phyloP scores from a whole-genome alignment of 1,140 invertebrate genomes.

The Paracyclopina nana region DNA sequence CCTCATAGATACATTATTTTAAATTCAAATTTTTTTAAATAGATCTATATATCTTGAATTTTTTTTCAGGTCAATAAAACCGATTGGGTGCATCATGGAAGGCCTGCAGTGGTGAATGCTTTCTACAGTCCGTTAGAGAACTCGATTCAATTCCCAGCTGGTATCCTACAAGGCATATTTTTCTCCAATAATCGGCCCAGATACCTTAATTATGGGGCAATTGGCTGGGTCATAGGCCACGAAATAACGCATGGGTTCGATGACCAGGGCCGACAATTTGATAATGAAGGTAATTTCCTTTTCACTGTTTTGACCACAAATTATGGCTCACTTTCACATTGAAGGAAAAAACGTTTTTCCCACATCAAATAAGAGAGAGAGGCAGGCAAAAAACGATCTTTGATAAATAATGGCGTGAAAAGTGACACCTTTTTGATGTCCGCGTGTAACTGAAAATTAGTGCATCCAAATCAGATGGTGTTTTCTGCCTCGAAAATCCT shows the following conservation, averaged over 20 bases:
- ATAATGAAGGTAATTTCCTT: conserved; percentile 32
- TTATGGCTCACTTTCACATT: no score
- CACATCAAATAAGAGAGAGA: no score
- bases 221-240: conserved; percentile 78
- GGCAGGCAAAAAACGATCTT: no score
- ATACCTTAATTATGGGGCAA: conserved; percentile 78
- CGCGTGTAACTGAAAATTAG: no score
- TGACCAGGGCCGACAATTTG: conserved; percentile 64
- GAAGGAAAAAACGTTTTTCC: no score
- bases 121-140: conserved; percentile 63
- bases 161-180: conserved; percentile 70
- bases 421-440: no score
- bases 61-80: conserved; percentile 45
- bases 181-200: conserved; percentile 58
- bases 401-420: no score
- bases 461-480: no score
- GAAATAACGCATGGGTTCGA: conserved; percentile 87
- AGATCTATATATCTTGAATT: background rate
- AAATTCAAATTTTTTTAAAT: background rate
- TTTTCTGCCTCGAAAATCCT: no score
- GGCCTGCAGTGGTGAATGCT: conserved; percentile 56
- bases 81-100: conserved; percentile 54
- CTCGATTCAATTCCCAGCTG: conserved; percentile 70
- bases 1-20: no score
- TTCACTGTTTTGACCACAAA: background rate